Evolutionary conservation across 2,797 vertebrate genomes (phyloP).

Genomic region (Myiotriccus ornatus): DNA sequence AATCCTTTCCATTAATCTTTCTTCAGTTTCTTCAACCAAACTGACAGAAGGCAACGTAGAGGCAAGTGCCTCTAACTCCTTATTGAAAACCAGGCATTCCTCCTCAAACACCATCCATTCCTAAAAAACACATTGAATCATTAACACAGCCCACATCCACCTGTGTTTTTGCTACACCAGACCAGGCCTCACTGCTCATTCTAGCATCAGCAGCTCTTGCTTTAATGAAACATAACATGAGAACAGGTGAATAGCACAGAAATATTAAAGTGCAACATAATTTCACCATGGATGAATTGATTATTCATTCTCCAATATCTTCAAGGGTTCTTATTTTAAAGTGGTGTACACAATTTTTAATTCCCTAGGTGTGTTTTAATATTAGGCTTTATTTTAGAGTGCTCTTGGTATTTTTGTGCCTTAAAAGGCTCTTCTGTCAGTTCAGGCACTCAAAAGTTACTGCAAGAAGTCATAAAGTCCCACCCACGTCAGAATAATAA

Average conservation of each 20-base stretch:
- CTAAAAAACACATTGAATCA: constrained; percentile 67
- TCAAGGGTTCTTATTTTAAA: background rate
- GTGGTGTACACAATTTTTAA: background rate
- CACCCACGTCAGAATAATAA: background rate
- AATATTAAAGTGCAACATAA: background rate
- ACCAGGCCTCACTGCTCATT: background rate
- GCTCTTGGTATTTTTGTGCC: background rate
- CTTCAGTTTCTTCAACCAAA: constrained; percentile 79
- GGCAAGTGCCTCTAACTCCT: constrained; percentile 76
- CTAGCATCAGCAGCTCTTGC: background rate
- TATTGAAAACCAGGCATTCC: constrained; percentile 71
- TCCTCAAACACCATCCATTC: constrained; percentile 86
- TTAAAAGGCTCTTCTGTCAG: background rate
- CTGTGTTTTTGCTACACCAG: background rate
- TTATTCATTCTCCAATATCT: background rate
- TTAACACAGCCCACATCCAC: background rate
- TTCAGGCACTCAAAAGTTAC: background rate
- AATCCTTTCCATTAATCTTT: constrained; percentile 76
- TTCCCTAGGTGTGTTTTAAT: background rate
- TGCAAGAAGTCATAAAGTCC: background rate
- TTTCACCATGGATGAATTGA: background rate
- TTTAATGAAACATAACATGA: background rate
- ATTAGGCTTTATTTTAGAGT: background rate
- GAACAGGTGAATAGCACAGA: background rate
- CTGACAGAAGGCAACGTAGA: constrained; percentile 76